These are phyloP conservation scores for Sebastes umbrosus DNA, from an alignment of 2,797 vertebrate genomes.

Conservation along the genomic window DNA sequence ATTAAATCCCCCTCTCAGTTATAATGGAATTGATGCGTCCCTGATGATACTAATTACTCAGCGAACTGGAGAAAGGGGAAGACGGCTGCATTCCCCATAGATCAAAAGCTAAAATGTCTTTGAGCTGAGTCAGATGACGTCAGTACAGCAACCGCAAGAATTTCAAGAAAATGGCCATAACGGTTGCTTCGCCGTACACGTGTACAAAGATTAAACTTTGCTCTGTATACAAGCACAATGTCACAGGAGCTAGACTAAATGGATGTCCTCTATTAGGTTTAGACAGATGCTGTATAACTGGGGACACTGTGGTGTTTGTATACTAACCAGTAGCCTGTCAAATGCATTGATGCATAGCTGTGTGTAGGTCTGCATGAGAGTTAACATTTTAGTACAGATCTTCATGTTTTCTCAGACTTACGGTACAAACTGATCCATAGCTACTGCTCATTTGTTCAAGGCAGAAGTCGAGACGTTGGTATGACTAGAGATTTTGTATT, in stretches of 20 bases:
- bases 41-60: slow-evolving; percentile 13
- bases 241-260: slow-evolving; percentile 66
- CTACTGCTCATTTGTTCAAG: slow-evolving; percentile 63
- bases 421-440: slow-evolving; percentile 52
- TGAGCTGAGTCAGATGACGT: neutral
- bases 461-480: slow-evolving; percentile 58
- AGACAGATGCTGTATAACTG: slow-evolving; percentile 62
- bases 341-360: slow-evolving; percentile 73
- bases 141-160: neutral
- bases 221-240: slow-evolving; percentile 76
- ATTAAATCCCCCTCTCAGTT: slow-evolving; percentile 14
- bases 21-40: neutral
- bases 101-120: slow-evolving; percentile 12
- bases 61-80: slow-evolving; percentile 16
- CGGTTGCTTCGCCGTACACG: slow-evolving; percentile 13
- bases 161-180: slow-evolving; percentile 2
- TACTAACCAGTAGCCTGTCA: slow-evolving; percentile 77
- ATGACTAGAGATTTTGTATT: slow-evolving; percentile 75
- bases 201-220: slow-evolving; percentile 68
- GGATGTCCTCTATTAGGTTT: slow-evolving; percentile 64
- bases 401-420: slow-evolving; percentile 65
- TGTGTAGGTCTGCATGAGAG: slow-evolving; percentile 82
- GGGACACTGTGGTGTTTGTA: slow-evolving; percentile 70
- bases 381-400: slow-evolving; percentile 70
- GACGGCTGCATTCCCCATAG: slow-evolving; percentile 1